These are phyloP conservation scores for Antheraea pernyi DNA, from an alignment of 1,140 invertebrate species.

Conservation along the genomic window DNA sequence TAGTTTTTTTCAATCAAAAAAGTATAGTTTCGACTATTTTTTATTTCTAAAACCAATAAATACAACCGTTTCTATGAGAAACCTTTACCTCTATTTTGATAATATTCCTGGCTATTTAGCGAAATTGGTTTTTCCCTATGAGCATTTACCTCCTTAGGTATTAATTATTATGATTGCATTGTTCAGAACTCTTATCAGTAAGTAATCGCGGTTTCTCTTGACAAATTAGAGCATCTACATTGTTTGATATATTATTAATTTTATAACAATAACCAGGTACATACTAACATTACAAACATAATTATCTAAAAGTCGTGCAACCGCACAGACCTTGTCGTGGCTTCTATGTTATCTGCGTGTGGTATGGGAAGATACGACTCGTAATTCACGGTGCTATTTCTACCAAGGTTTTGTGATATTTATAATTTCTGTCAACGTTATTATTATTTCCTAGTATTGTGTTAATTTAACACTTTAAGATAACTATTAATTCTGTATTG, in stretches of 20 bases:
- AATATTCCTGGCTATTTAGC: too few species aligned
- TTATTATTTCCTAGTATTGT: slow-evolving; percentile 4
- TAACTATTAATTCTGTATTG: not conserved
- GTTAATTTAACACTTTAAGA: not conserved
- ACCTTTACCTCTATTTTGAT: too few species aligned
- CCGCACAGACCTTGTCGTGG: not conserved
- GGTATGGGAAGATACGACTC: slow-evolving; percentile 30
- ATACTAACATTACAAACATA: not conserved
- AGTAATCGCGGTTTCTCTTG: not conserved
- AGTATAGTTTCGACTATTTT: too few species aligned
- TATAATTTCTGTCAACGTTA: slow-evolving; percentile 25
- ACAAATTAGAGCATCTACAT: not conserved
- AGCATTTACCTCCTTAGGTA: too few species aligned
- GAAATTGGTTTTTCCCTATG: too few species aligned
- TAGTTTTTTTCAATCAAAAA: too few species aligned
- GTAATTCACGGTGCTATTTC: slow-evolving; percentile 36
- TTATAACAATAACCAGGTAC: not conserved
- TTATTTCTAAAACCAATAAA: too few species aligned
- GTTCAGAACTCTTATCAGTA: not conserved
- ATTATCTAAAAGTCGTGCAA: not conserved
- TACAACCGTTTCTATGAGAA: too few species aligned
- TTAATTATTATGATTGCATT: not conserved
- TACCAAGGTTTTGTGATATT: slow-evolving; percentile 30
- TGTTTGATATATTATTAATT: not conserved
- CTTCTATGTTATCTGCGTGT: slow-evolving; percentile 1